phyloP scores from a whole-genome alignment of 2,888 invertebrate genomes.

The Drosophila dives region DNA sequence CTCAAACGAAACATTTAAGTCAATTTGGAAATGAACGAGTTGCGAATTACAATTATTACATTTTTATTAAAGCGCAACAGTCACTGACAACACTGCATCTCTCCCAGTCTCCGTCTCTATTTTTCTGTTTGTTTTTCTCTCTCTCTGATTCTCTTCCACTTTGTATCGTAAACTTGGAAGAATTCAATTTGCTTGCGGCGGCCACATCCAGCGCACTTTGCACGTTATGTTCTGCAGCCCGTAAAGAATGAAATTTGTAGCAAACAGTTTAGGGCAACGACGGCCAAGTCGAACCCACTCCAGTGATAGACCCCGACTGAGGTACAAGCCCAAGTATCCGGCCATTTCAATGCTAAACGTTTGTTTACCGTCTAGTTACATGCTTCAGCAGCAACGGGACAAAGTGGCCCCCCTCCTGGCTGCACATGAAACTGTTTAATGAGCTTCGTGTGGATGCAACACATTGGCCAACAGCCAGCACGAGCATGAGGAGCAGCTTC shows the following conservation, averaged over 20 bases:
- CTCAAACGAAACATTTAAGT: conserved; percentile 29
- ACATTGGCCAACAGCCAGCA: conserved; percentile 35
- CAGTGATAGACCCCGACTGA: background rate
- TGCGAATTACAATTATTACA: conserved; percentile 46
- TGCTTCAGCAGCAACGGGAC: conserved; percentile 24
- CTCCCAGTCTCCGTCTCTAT: no score
- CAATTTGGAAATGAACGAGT: conserved; percentile 51
- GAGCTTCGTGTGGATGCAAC: conserved; percentile 45
- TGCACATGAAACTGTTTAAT: conserved; percentile 42
- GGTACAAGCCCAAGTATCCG: conserved; percentile 22
- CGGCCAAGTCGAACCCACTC: background rate
- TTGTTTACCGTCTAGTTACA: conserved; percentile 67
- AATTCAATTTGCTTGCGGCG: conserved; percentile 68
- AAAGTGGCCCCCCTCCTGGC: background rate
- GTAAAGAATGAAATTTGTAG: conserved; percentile 64
- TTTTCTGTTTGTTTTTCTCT: background rate
- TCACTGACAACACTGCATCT: conserved; percentile 11
- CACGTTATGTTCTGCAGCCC: conserved; percentile 53
- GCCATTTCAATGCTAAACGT: conserved; percentile 72
- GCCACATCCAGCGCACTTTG: conserved; percentile 61
- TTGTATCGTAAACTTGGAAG: conserved; percentile 44
- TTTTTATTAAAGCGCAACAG: conserved; percentile 27
- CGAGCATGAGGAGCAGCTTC: conserved; percentile 8
- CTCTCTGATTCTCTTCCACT: background rate
- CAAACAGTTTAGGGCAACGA: conserved; percentile 65